Evolutionary conservation across 2,888 invertebrate species (phyloP).

Genomic region (Aspidiotus destructor): DNA sequence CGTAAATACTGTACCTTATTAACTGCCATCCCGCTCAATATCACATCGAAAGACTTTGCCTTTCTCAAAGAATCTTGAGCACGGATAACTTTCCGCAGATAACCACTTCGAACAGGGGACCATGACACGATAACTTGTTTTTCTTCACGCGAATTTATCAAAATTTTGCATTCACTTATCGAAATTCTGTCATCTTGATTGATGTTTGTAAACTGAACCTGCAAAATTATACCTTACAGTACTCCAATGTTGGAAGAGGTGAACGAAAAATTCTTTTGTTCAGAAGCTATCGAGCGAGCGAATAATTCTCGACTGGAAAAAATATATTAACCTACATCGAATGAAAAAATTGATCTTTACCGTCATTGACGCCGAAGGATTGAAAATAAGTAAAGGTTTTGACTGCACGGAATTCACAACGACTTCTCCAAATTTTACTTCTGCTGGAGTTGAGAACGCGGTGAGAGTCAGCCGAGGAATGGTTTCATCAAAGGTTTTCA

Average conservation of each 20-base stretch:
- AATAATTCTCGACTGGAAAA: neutral
- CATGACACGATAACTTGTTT: slow-evolving; percentile 23
- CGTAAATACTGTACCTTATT: slow-evolving; percentile 18
- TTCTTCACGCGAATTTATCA: slow-evolving; percentile 12
- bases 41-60: slow-evolving; percentile 23
- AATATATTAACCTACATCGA: neutral
- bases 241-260: too few species aligned
- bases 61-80: slow-evolving; percentile 10
- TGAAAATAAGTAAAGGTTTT: slow-evolving; percentile 12
- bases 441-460: slow-evolving; percentile 18
- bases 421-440: slow-evolving; percentile 25
- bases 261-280: neutral
- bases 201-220: slow-evolving; percentile 17
- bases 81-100: slow-evolving; percentile 25
- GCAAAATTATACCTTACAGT: neutral
- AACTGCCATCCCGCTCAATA: slow-evolving; percentile 18
- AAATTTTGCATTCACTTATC: slow-evolving; percentile 7
- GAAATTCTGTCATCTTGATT: slow-evolving; percentile 24
- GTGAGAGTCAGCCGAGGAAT: slow-evolving; percentile 11
- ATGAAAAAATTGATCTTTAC: neutral
- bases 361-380: slow-evolving; percentile 10
- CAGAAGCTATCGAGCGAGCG: neutral
- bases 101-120: slow-evolving; percentile 16
- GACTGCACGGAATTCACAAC: slow-evolving; percentile 10
- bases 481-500: neutral